Conservation (phyloP, 2,797 vertebrate genomes). For the Discoglossus pictus region DNA sequence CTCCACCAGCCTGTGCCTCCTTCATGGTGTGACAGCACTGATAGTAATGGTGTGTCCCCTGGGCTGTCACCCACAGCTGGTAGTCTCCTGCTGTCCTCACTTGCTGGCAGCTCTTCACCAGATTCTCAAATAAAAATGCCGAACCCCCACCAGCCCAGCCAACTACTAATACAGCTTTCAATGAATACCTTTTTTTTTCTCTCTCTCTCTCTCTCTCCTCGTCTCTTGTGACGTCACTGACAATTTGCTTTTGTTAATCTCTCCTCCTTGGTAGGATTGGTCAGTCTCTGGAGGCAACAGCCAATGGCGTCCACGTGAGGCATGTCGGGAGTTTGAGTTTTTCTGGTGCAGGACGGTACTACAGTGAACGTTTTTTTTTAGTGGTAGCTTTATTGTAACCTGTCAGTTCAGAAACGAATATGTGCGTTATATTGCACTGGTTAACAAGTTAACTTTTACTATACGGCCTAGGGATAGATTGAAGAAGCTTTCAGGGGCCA, state of each 20-base stretch:
- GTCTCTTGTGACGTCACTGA: slow-evolving; percentile 43
- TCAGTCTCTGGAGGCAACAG: slow-evolving; percentile 24
- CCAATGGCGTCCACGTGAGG: slow-evolving; percentile 22
- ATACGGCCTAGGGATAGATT: too few relatives aligned
- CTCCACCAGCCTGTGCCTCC: too few relatives aligned
- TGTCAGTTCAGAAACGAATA: too few relatives aligned
- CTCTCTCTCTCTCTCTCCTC: slow-evolving; percentile 28
- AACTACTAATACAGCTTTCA: slow-evolving; percentile 24
- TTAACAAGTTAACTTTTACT: too few relatives aligned
- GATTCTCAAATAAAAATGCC: not conserved
- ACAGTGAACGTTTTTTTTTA: not conserved
- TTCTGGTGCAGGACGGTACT: not conserved
- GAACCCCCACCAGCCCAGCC: slow-evolving; percentile 6
- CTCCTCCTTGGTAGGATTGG: slow-evolving; percentile 42
- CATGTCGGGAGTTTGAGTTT: slow-evolving; percentile 34
- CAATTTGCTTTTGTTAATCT: slow-evolving; percentile 52
- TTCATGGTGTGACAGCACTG: too few relatives aligned
- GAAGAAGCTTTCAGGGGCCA: too few relatives aligned
- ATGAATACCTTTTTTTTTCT: slow-evolving; percentile 18
- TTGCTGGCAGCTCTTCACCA: not conserved
- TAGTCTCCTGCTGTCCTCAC: not conserved
- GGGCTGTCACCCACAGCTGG: too few relatives aligned
- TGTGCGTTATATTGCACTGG: too few relatives aligned
- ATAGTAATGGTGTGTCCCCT: too few relatives aligned
- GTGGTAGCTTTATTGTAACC: slow-evolving; percentile 19